phyloP scores from a whole-genome alignment of 2,113 vertebrate genomes.

The Sinocyclocheilus maitianheensis region DNA sequence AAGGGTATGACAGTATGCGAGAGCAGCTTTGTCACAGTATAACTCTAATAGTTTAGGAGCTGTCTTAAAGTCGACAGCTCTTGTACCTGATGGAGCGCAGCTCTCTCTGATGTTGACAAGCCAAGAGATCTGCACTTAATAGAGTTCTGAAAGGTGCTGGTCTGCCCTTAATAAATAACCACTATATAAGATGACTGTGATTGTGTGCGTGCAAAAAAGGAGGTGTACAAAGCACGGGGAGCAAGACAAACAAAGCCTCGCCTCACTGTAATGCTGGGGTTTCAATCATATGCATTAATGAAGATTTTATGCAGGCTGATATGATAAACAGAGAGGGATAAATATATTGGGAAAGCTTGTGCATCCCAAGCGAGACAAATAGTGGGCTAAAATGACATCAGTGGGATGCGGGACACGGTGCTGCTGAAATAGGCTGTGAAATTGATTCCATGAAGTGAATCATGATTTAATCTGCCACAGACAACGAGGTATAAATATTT shows the following conservation, averaged over 20 bases:
- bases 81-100: conserved; percentile 11
- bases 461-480: conserved; percentile 73
- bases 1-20: conserved; percentile 8
- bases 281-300: conserved; percentile 62
- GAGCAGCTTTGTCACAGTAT: not conserved
- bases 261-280: conserved; percentile 50
- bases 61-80: conserved; percentile 33
- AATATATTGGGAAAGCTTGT: conserved; percentile 63
- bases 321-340: conserved; percentile 66
- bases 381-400: conserved; percentile 71
- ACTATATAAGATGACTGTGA: not conserved
- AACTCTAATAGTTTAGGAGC: conserved; percentile 32
- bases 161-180: conserved; percentile 27
- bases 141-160: conserved; percentile 17
- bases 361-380: conserved; percentile 69
- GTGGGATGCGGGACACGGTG: conserved; percentile 68
- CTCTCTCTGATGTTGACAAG: conserved; percentile 37
- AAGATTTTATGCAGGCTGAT: conserved; percentile 69
- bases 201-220: conserved; percentile 5
- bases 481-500: conserved; percentile 63
- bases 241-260: not conserved
- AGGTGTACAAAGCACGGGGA: conserved; percentile 22
- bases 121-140: conserved; percentile 49
- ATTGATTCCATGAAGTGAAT: conserved; percentile 81
- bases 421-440: conserved; percentile 71